Percentiles rank a stretch among this genome's conserved stretches.
phyloP scores from a whole-genome alignment of 2,888 invertebrate genomes.

The Lydus trimaculatus region DNA sequence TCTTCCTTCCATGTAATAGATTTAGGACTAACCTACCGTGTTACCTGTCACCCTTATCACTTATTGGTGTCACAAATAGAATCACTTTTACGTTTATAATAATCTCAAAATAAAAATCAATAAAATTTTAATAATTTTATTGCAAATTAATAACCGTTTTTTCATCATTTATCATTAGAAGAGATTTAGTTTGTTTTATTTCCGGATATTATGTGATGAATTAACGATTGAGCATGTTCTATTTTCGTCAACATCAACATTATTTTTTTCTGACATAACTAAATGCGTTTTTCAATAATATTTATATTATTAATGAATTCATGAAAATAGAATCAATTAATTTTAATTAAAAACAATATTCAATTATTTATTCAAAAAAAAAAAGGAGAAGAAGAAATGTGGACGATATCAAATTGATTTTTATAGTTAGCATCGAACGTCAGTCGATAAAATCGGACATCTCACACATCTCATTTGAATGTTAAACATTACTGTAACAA shows the following conservation, averaged over 20 bases:
- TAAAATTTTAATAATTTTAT: neutral
- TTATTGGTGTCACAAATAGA: neutral
- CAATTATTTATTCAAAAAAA: neutral
- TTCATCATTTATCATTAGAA: neutral
- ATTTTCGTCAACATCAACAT: neutral
- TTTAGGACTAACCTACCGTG: neutral
- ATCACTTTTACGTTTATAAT: neutral
- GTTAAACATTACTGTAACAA: neutral
- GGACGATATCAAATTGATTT: neutral
- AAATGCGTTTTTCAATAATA: neutral
- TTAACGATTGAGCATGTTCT: neutral
- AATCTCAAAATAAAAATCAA: neutral
- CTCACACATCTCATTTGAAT: neutral
- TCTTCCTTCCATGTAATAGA: neutral
- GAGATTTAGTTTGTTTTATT: neutral
- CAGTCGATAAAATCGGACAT: constrained; percentile 3
- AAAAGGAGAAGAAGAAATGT: too few relatives aligned
- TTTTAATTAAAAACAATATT: neutral
- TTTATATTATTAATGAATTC: neutral
- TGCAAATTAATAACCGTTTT: neutral
- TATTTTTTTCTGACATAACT: neutral
- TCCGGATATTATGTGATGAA: neutral
- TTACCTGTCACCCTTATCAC: neutral
- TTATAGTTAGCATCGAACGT: neutral
- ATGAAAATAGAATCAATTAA: neutral